Evolutionary conservation across 2,888 invertebrate species (phyloP), one percentile per base, ranked within the genome.

Genomic region (Oxystoma pomonae): DNA sequence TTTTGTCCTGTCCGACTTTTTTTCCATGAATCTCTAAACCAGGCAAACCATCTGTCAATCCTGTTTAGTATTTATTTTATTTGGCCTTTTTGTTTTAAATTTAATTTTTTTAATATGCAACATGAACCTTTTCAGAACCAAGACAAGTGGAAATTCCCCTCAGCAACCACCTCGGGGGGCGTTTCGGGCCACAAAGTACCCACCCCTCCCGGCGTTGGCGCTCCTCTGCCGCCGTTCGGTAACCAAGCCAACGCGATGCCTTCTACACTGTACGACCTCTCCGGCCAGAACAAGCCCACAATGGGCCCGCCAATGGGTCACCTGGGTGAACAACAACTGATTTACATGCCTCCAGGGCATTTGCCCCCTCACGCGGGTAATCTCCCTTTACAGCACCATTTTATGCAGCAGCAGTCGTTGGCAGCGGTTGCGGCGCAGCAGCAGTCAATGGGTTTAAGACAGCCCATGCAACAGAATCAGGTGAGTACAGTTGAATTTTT

Each of bases 81-180:
- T 35, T 7, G 12, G 35, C 12, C 35, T 35, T 35, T 35, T 35
- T 35, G 12, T 35, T 35, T 35, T 35, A 35, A 35, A 35, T 12
- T n/a, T n/a, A n/a, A n/a, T n/a, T n/a, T n/a, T n/a, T n/a, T n/a
- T n/a, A n/a, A n/a, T n/a, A n/a, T n/a, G n/a, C n/a, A n/a, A n/a
- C n/a, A n/a, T n/a, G n/a, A n/a, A n/a, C 35, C 35, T 35, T 3
- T 88, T 64, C 83, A 92, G 91, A 90, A 87, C 81, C 90, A 90
- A 80, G 92, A 92, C 82, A 92, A 92, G 84, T 92, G 92, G 91
- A 92, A 91, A 79, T 91, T 90, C 81, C 85, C 89, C 78, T 60
- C 65, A 21, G 53, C 22, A 9, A 50, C 65, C 63, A 19, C 67
- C 65, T 52, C 65, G 62, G 35, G 35, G 12, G 35, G 35, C 35